Base-by-base conservation (phyloP, 1,140 invertebrate genomes). In the Heliothis virescens region DNA sequence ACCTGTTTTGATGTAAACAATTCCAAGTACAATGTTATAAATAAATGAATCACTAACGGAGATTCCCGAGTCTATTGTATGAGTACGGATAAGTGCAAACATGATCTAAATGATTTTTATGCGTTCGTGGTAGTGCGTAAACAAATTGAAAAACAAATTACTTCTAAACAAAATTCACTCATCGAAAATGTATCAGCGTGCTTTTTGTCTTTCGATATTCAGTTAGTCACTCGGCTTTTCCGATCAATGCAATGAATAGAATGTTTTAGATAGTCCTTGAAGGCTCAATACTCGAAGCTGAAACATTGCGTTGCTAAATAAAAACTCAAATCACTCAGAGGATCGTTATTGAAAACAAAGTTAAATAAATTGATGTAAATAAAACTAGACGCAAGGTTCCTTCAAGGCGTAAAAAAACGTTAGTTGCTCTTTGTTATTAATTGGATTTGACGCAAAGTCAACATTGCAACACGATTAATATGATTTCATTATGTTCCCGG, bases 121-220 rank as follows among this genome's bases (percentile, higher is more conserved):
- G 57, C 41, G 13, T 73, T 73, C 71, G 55, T 74, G 34, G 53
- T 74, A 74, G 52, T 50, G 53, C n/a, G 29, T 74, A 74, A 74
- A 62, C 72, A 62, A 47, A 60, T 62, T 74, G 72, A 74, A 48
- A 74, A 74, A 74, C 60, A 74, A 60, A 74, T 60, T 55, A 59
- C 71, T 34, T 59, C 15, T 73, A 59, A 59, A 55, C 52, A 73
- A 57, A 72, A 73, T 47, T 73, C 71, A 57, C 29, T 73, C 71
- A 73, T 73, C 71, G 53, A 73, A 59, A 34, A 73, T 73, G 55
- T 53, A 77, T 80, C 63, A 48, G 74, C 69, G 34, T 75, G 74
- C 59, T 69, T 72, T 80, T 83, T 83, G 79, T 83, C 82, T 81
- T 62, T 79, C 79, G 79, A 74, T 76, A 71, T 62, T 71, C 53